Evolutionary conservation across 2,797 vertebrate genomes (phyloP).

Genomic region (Chrosomus eos): DNA sequence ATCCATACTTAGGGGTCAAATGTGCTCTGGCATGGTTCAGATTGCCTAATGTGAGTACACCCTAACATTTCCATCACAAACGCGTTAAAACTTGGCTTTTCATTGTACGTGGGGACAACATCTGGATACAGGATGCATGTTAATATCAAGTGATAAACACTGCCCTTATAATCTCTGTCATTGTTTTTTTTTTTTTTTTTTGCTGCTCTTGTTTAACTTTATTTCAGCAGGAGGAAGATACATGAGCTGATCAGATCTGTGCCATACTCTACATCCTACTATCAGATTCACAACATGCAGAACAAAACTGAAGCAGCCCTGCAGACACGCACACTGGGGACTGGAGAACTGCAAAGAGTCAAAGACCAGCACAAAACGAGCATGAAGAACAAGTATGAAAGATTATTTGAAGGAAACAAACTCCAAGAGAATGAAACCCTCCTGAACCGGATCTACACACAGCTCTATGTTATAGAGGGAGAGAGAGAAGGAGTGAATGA

Average conservation of each 20-base stretch:
- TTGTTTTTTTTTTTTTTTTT: too few relatives aligned
- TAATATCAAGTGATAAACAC: background rate
- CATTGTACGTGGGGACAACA: too few relatives aligned
- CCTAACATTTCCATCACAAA: too few relatives aligned
- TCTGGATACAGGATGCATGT: background rate
- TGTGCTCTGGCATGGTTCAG: too few relatives aligned
- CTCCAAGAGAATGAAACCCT: fast-evolving
- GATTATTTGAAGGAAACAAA: background rate
- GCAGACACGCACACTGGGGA: background rate
- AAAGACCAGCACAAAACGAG: background rate
- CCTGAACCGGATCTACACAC: background rate
- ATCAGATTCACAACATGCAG: background rate
- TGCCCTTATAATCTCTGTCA: background rate
- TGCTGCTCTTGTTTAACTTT: too few relatives aligned
- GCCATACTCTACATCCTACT: background rate
- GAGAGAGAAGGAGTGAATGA: background rate
- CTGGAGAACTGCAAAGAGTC: background rate
- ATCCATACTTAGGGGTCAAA: too few relatives aligned
- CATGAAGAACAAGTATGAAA: background rate
- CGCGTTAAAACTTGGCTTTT: background rate
- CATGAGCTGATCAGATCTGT: background rate
- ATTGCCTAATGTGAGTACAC: too few relatives aligned
- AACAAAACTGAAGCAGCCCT: background rate
- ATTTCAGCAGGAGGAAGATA: background rate
- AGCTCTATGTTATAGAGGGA: background rate